Conservation (phyloP, 1,140 invertebrate species). For the Penaeus vannamei region DNA sequence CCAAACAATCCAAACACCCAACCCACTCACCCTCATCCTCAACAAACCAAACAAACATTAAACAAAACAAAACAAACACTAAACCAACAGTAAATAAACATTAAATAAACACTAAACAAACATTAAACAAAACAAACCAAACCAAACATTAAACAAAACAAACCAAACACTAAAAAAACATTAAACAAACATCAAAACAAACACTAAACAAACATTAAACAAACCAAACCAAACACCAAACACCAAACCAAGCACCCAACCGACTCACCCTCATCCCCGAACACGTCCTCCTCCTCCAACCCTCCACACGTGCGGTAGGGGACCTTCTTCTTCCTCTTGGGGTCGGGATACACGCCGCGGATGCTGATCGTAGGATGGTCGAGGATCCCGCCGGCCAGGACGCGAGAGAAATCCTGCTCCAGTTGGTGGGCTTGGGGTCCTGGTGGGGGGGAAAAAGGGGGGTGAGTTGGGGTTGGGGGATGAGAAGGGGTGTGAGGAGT, state of each 20-base stretch:
- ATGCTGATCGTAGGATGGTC: constrained; percentile 83
- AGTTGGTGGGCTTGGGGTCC: constrained; percentile 83
- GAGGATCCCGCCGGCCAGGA: constrained; percentile 82
- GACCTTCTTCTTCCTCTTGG: constrained; percentile 73
- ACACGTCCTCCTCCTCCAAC: constrained; percentile 55
- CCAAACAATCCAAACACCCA: too few species aligned
- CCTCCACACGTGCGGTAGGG: constrained; percentile 67
- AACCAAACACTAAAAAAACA: too few species aligned
- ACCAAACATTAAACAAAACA: too few species aligned
- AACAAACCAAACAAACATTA: too few species aligned
- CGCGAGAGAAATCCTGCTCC: constrained; percentile 83
- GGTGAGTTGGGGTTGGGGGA: neutral
- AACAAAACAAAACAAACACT: too few species aligned
- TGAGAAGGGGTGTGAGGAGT: neutral
- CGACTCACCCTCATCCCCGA: constrained; percentile 27
- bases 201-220: neutral
- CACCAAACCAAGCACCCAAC: neutral
- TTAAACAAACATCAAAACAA: too few species aligned
- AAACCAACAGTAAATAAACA: too few species aligned
- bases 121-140: too few species aligned
- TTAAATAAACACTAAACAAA: too few species aligned
- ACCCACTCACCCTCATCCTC: too few species aligned
- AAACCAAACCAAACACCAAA: neutral
- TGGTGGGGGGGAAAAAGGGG: constrained; percentile 56
- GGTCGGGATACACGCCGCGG: constrained; percentile 80